Evolutionary conservation across 2,888 invertebrate genomes (phyloP), one percentile per base, ranked within the genome.

Genomic region (Parapristionchus giblindavisi): DNA sequence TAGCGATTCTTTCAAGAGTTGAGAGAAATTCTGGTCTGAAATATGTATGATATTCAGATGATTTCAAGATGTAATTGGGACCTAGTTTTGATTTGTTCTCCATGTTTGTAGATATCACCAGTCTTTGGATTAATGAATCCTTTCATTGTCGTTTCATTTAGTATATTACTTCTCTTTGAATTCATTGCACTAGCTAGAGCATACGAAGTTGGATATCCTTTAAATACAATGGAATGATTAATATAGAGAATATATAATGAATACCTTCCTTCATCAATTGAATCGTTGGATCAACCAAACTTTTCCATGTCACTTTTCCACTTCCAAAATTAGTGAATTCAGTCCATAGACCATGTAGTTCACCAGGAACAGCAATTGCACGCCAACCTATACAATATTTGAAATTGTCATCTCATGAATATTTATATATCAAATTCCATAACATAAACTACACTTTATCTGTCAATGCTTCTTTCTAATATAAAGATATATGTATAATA

Each of bases 51-150:
- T 14, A 43, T 43, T 8, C 43, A 8, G 43, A 14, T 17, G 8
- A 17, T 14, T 8, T 43, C 43, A 8, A 8, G 8, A 14, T 43
- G 43, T 43, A 14, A 8, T 43, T 17, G 11, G 27, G 56, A 52
- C 72, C 86, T 73, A 11, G 87, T 87, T 72, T 76, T 82, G n/a
- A 87, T 86, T 68, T 87, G 87, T 70, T 87, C 85, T 54, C 87
- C 87, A 3, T 78, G 77, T 58, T 79, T 77, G 76, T 84, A 87
- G n/a, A 87, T 77, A 32, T 77, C 58, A 1, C 78, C 76, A 0
- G 87, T 87, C 58, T 79, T 77, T 17, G 87, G 87, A 72, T 87
- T 87, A 34, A 87, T 76, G 75, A 83, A 87, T 21, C 77, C 77
- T 27, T 77, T 76, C 83, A 87, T 83, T 0, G 84, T 85, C 38